Evolutionary conservation across 2,797 vertebrate species (phyloP).

Genomic region (Furcifer pardalis): DNA sequence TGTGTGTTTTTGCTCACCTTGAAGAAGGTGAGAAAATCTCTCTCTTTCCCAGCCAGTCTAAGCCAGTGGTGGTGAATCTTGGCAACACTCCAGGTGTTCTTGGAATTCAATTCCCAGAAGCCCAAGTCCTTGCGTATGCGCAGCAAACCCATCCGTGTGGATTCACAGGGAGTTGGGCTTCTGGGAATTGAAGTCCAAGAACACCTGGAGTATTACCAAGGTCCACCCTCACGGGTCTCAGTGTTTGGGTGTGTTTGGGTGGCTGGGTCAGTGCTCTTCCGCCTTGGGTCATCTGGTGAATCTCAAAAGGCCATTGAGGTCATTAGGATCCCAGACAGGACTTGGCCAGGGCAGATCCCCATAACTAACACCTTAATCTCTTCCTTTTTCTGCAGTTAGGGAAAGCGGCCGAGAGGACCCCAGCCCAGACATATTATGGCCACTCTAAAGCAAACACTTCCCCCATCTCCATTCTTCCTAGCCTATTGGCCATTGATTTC

Average conservation of each 20-base stretch:
- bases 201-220: too few relatives aligned
- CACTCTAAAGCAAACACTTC: slow-evolving; percentile 73
- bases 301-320: background rate
- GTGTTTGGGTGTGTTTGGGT: too few relatives aligned
- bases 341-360: slow-evolving; percentile 45
- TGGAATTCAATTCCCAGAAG: too few relatives aligned
- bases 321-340: background rate
- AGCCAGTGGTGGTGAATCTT: too few relatives aligned
- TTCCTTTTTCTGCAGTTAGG: slow-evolving; percentile 61
- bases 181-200: too few relatives aligned
- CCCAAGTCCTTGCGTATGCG: too few relatives aligned
- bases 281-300: rapidly evolving
- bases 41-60: background rate
- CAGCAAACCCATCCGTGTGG: too few relatives aligned
- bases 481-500: slow-evolving; percentile 77
- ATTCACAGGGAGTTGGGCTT: too few relatives aligned
- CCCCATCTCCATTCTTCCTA: slow-evolving; percentile 73
- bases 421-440: slow-evolving; percentile 55
- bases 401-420: slow-evolving; percentile 52
- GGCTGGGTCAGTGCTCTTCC: too few relatives aligned
- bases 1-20: background rate
- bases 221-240: too few relatives aligned
- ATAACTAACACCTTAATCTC: slow-evolving; percentile 68
- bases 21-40: too few relatives aligned
- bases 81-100: too few relatives aligned